Evolutionary conservation across 2,113 vertebrate species (phyloP), one percentile per base, ranked within the genome.

Genomic region (Phodopus roborovskii): DNA sequence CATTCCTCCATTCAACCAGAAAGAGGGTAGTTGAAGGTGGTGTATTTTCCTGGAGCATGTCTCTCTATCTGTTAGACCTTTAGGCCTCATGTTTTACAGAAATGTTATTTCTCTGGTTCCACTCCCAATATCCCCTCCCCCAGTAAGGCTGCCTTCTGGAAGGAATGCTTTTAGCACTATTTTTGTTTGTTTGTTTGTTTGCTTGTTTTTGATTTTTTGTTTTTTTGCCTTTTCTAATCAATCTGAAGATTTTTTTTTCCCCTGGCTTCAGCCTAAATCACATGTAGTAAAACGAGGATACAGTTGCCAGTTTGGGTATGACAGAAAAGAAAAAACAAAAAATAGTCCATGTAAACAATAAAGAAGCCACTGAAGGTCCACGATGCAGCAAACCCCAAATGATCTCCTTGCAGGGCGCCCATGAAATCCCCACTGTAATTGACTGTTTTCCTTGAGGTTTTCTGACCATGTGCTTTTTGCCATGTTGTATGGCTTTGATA

Each of bases 371-470:
- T 60, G 3, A 48, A 94, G 90, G 91, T 85, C 84, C 22, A 94
- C 3, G 13, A 81, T 92, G 83, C 50, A 86, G 71, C 71, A 95
- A 95, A 97, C 97, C 96, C 94, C 93, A 94, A 97, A 89, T 19
- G 62, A 82, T 82, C 84, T 88, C 73, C 4, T 93, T 96, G 94
- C 95, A 89, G 92, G 96, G 87, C 88, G 91, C 96, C 94, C 97
- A 85, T 83, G 66, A 97, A 97, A 96, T 97, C 95, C 86, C 85
- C 5, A 77, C 83, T 94, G 5, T 96, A 95, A 97, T 95, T 96
- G 90, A 94, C 74, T 97, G 88, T 92, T 98, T 97, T 97, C 85
- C 92, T 94, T 96, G 95, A 70, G 73, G 70, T 97, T 98, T 98
- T 97, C 96, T 93, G 93, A 92, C 79, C 90, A 79, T 60, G 95